Evolutionary conservation across 2,113 vertebrate genomes (phyloP).

Genomic region (Gorsachius goisagi): DNA sequence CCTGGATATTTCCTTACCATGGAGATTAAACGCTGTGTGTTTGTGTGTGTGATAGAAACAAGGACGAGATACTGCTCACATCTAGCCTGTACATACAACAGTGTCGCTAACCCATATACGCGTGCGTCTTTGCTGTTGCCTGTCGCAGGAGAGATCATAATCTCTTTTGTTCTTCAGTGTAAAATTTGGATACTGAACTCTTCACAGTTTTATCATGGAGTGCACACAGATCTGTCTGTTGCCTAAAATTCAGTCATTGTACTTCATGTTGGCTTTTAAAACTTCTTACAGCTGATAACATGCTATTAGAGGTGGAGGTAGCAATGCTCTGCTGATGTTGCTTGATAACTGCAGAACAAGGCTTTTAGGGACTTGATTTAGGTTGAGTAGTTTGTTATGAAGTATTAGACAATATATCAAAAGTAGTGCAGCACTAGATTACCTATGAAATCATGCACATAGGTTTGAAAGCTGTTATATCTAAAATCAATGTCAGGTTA

Average conservation of each 20-base stretch:
- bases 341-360: background rate
- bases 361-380: background rate
- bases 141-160: background rate
- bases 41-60: background rate
- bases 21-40: background rate
- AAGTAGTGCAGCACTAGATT: background rate
- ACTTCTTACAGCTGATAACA: background rate
- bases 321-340: background rate
- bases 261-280: background rate
- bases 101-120: background rate
- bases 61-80: background rate
- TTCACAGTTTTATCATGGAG: background rate
- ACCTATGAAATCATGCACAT: background rate
- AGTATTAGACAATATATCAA: background rate
- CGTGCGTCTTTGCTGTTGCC: background rate
- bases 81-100: background rate
- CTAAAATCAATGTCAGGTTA: background rate
- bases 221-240: rapidly evolving
- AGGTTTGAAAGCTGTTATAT: background rate
- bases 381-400: background rate
- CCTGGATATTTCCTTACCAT: background rate
- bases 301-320: background rate
- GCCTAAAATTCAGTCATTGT: background rate
- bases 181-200: background rate
- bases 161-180: background rate